These are phyloP conservation scores for Leucopsar rothschildi DNA, from an alignment of 2,113 vertebrate species.

Conservation along the genomic window DNA sequence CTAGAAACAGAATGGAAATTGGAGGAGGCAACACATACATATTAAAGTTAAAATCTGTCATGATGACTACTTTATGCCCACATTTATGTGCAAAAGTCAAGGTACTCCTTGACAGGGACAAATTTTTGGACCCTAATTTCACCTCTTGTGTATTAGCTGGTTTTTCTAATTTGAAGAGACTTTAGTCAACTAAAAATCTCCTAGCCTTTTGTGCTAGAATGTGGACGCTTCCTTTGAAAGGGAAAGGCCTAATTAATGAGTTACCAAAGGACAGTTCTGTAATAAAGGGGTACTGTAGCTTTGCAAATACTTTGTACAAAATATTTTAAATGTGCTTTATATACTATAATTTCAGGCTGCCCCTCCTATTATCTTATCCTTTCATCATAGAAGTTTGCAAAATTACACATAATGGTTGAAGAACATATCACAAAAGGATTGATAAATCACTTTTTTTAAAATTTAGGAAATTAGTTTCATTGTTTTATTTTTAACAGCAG, in stretches of 20 bases:
- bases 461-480: background rate
- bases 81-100: background rate
- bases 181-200: background rate
- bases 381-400: background rate
- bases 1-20: background rate
- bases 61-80: background rate
- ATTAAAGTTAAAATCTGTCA: background rate
- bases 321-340: background rate
- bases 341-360: background rate
- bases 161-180: background rate
- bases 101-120: background rate
- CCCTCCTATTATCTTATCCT: background rate
- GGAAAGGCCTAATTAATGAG: background rate
- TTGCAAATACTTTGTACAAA: background rate
- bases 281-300: background rate
- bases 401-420: background rate
- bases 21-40: background rate
- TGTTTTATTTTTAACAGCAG: background rate
- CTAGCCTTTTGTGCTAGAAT: background rate
- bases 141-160: background rate
- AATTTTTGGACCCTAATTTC: background rate
- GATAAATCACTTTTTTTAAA: background rate
- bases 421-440: background rate
- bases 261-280: background rate
- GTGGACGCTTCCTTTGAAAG: background rate